These are phyloP conservation scores for Brachionus plicatilis DNA, from an alignment of 1,140 invertebrate species.

Conservation along the genomic window DNA sequence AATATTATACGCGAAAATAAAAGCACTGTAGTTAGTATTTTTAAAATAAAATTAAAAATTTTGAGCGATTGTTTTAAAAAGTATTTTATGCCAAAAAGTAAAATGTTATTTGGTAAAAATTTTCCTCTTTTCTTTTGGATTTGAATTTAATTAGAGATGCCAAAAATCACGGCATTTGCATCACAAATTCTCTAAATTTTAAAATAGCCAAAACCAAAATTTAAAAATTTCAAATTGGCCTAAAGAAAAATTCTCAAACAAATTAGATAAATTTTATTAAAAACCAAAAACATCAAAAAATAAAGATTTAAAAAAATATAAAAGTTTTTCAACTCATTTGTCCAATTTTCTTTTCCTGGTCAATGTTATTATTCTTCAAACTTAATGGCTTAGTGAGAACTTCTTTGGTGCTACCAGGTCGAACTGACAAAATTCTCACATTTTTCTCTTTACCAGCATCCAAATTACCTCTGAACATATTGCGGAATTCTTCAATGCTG, in stretches of 20 bases:
- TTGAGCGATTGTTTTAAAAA: no score
- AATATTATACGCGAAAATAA: no score
- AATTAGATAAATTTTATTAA: background rate
- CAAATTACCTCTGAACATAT: constrained; percentile 24
- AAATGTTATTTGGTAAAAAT: no score
- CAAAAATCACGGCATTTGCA: no score
- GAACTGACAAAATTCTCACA: constrained; percentile 35
- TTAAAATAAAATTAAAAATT: no score
- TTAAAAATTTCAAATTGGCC: no score
- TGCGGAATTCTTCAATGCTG: constrained; percentile 11
- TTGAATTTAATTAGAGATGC: no score
- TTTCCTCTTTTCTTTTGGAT: no score
- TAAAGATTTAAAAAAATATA: background rate
- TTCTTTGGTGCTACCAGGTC: constrained; percentile 23
- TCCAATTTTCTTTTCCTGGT: background rate
- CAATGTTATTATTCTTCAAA: background rate
- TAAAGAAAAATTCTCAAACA: background rate
- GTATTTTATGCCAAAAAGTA: no score
- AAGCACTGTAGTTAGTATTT: no score
- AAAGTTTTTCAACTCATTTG: background rate
- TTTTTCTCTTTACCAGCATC: constrained; percentile 33
- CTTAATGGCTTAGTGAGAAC: constrained; percentile 15
- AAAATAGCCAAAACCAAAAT: no score
- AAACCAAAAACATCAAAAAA: background rate
- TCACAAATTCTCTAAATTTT: no score